Evolutionary conservation across 2,113 vertebrate species (phyloP).

Genomic region (Trogon surrucura): DNA sequence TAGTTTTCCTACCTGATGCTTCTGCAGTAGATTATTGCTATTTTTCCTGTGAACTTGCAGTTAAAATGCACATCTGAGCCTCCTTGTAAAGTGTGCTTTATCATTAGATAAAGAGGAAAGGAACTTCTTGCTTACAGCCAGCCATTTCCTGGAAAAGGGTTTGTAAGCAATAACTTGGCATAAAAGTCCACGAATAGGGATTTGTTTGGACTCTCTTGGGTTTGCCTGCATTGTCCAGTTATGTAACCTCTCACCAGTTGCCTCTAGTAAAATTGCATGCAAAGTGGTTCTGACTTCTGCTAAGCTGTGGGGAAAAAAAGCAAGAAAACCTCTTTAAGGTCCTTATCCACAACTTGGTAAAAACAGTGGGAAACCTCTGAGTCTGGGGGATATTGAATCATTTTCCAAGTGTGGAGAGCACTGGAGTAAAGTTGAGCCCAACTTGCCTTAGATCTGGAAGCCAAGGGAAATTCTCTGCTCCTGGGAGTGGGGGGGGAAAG

Average conservation of each 20-base stretch:
- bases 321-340: background rate
- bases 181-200: background rate
- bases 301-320: background rate
- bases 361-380: background rate
- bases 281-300: slow-evolving; percentile 33
- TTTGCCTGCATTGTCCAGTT: slow-evolving; percentile 17
- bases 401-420: background rate
- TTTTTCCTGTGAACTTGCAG: background rate
- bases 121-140: slow-evolving; percentile 8
- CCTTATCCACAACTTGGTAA: background rate
- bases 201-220: background rate
- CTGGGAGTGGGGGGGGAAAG: background rate
- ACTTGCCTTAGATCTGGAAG: background rate
- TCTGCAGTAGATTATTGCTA: background rate
- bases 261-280: slow-evolving; percentile 39
- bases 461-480: slow-evolving; percentile 20
- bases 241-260: slow-evolving; percentile 42
- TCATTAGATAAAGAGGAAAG: slow-evolving; percentile 13
- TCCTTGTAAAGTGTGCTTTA: background rate
- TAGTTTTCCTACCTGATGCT: background rate
- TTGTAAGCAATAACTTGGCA: background rate
- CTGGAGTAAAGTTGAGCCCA: background rate
- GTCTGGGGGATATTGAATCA: background rate
- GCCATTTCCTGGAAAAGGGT: background rate
- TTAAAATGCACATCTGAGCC: slow-evolving; percentile 2